Evolutionary conservation across 2,113 vertebrate genomes (phyloP).

Genomic region (Stercorarius parasiticus): DNA sequence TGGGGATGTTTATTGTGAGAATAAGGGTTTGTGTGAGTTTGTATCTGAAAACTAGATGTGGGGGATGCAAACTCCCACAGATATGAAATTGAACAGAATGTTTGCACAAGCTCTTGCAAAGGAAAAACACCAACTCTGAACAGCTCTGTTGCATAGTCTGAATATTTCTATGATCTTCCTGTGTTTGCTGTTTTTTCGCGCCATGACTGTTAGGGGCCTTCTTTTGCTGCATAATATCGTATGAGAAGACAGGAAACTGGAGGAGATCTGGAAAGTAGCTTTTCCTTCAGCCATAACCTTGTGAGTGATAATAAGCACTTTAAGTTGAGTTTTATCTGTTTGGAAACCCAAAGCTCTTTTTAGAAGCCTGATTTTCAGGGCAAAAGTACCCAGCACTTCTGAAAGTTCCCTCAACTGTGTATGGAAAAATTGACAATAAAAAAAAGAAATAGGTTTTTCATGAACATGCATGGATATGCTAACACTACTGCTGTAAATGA

Average conservation of each 20-base stretch:
- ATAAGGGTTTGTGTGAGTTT: background rate
- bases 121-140: background rate
- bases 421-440: background rate
- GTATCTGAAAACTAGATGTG: background rate
- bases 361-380: background rate
- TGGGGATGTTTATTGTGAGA: slow-evolving; percentile 19
- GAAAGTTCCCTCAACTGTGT: background rate
- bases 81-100: background rate
- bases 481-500: background rate
- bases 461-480: background rate
- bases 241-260: background rate
- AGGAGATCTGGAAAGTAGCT: background rate
- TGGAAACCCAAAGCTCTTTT: background rate
- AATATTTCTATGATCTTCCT: slow-evolving; percentile 17
- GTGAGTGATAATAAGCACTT: background rate
- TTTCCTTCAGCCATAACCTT: background rate
- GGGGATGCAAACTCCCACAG: slow-evolving; percentile 9
- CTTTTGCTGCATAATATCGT: background rate
- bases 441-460: background rate
- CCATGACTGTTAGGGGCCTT: background rate
- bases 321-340: background rate
- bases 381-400: background rate
- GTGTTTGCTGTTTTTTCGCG: background rate
- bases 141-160: background rate
- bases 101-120: slow-evolving; percentile 7